Base-by-base conservation (phyloP, 1,140 invertebrate genomes). In the Dolichoris vasculosae region DNA sequence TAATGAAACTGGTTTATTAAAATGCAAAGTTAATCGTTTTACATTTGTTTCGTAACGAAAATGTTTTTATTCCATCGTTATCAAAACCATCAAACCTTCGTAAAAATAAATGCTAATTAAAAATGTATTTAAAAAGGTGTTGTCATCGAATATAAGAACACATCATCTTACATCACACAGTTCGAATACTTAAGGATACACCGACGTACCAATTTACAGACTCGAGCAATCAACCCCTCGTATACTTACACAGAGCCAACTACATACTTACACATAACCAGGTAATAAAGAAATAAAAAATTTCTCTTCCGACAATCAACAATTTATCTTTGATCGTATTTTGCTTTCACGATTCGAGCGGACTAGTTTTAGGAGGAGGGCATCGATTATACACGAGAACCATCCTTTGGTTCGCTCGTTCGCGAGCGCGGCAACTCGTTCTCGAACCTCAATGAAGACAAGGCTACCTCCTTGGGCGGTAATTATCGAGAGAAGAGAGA, bases 401-500 rank as follows among this genome's bases (percentile, higher is more conserved):
- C 40, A n/a, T 15, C 23, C 32, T 63, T 35, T 38, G 20, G 20
- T 8, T 4, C 43, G 30, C 64, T 17, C 64, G 43, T 15, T 4
- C 40, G 23, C 79, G 17, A 64, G 30, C 63, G 8, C 40, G 38
- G 59, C 78, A 64, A 40, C 55, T 78, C 40, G 30, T 78, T 38
- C 35, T 40, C 35, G 46, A 13, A 15, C 38, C 63, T n/a, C 64
- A 82, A 82, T 82, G 79, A 82, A 88, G 88, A 89, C 76, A 87
- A 87, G 87, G 87, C 87, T 87, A 86, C 87, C 89, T 90, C 88
- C 88, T 87, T 88, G 88, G 84, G 89, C 87, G 89, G 89, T 92
- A 92, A 92, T 92, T 92, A 92, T 91, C 89, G 23, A 30, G 82
- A 86, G 86, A 88, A 43, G 38, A 38, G 55, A 69, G 76, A 63